Evolutionary conservation across 1,140 invertebrate species (phyloP), one percentile per base, ranked within the genome.

Genomic region (Pogonomyrmex barbatus): DNA sequence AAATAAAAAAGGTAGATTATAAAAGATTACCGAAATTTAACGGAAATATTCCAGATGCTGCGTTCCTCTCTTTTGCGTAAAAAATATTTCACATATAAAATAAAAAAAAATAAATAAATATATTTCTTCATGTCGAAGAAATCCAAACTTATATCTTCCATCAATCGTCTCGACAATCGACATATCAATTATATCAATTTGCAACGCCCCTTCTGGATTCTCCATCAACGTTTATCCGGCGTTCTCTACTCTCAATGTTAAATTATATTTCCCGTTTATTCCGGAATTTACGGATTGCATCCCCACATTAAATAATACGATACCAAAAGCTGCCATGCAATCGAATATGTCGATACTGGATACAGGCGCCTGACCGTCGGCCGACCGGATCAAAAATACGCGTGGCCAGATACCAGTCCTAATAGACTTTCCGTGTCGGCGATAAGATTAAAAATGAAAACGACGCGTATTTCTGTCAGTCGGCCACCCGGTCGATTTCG

Each of bases 401-500:
- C 50, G 12, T 68, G 84, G 63, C 45, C 45, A 86, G 39, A 85
- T 77, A 85, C 56, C 47, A 50, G 63, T 24, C 30, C 56, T 85
- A 78, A 88, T 86, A 88, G 78, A 86, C 65, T 86, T 86, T 62
- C 75, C 83, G 33, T 86, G 56, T 73, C 63, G 70, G 39, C 58
- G 83, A 78, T 86, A 67, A 63, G 67, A 73, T 86, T 88, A 79
- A 86, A 71, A 79, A 79, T 88, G 62, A 58, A 84, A 65, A 84
- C 52, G 33, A 58, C 58, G 75, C 73, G 67, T 87, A 85, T 85
- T 85, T 87, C 56, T 60, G 82, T 87, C 71, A 68, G 52, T 75
- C 62, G 52, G 85, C 68, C 77, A 81, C 33, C 42, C 54, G 84
- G 56, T 86, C 76, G 78, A 73, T 87, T 83, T 56, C 54, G 33